Percentiles rank a stretch among this genome's conserved stretches.
Conservation (phyloP, 2,113 vertebrate genomes). For the Rattus rattus region DNA sequence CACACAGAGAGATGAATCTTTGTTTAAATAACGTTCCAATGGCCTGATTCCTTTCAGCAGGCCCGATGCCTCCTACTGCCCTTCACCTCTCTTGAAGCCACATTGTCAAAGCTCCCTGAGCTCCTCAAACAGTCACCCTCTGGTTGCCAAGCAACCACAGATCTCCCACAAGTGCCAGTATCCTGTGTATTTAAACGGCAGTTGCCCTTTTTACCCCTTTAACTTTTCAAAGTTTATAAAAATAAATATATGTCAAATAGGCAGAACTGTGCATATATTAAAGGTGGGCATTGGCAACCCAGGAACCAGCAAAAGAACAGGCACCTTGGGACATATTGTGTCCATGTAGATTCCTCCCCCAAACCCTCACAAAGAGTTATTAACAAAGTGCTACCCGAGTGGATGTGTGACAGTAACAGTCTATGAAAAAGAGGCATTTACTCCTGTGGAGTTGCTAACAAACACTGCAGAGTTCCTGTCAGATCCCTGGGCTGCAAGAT, state of each 20-base stretch:
- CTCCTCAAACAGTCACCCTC: conserved; percentile 69
- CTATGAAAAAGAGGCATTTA: neutral
- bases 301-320: neutral
- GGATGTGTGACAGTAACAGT: neutral
- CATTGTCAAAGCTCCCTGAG: conserved; percentile 50
- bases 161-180: conserved; percentile 65
- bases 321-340: neutral
- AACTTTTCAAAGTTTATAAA: conserved; percentile 74
- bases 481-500: neutral
- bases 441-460: neutral
- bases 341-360: neutral
- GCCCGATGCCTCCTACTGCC: conserved; percentile 49
- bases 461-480: neutral
- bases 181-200: conserved; percentile 65
- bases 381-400: neutral
- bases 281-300: neutral
- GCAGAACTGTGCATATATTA: neutral
- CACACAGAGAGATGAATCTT: conserved; percentile 24
- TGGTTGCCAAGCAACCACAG: conserved; percentile 78
- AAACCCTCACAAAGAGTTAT: neutral
- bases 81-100: conserved; percentile 60
- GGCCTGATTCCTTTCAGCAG: conserved; percentile 16
- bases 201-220: conserved; percentile 68
- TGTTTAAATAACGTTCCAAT: conserved; percentile 48
- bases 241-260: conserved; percentile 55